Conservation (phyloP, 2,797 vertebrate species). For the Gorsachius magnificus region DNA sequence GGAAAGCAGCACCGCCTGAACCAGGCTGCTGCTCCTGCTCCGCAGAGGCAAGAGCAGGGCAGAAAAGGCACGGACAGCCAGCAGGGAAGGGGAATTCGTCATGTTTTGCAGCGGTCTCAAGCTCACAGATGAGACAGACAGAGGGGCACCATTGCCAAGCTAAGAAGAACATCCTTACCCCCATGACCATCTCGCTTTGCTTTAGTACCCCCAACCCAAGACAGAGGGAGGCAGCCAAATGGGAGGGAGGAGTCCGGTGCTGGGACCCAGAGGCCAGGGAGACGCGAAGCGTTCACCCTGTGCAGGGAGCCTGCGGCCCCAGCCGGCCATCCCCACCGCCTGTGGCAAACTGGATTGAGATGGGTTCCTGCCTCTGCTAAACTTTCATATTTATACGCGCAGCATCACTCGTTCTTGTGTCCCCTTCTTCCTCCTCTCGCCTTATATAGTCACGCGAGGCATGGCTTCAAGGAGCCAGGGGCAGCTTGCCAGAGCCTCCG, state of each 20-base stretch:
- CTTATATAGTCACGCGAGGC: constrained; percentile 39
- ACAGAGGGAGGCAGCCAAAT: not conserved
- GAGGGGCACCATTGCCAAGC: rapidly evolving
- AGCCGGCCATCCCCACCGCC: rapidly evolving
- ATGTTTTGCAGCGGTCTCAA: rapidly evolving
- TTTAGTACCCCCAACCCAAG: not conserved
- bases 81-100: not conserved
- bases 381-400: not conserved
- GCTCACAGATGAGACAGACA: not conserved
- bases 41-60: not conserved
- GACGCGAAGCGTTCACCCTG: rapidly evolving
- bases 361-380: not conserved
- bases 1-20: not conserved
- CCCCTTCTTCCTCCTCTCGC: not conserved
- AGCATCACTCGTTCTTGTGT: not conserved
- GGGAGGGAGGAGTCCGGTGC: not conserved
- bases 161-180: not conserved
- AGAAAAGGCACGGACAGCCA: not conserved
- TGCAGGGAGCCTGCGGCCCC: not conserved
- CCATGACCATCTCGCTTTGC: rapidly evolving
- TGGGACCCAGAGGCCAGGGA: not conserved
- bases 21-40: not conserved
- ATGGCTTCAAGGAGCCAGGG: not conserved
- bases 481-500: constrained; percentile 21
- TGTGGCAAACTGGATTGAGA: not conserved